Base-by-base conservation (phyloP, 2,797 vertebrate genomes). In the Agapornis canus region DNA sequence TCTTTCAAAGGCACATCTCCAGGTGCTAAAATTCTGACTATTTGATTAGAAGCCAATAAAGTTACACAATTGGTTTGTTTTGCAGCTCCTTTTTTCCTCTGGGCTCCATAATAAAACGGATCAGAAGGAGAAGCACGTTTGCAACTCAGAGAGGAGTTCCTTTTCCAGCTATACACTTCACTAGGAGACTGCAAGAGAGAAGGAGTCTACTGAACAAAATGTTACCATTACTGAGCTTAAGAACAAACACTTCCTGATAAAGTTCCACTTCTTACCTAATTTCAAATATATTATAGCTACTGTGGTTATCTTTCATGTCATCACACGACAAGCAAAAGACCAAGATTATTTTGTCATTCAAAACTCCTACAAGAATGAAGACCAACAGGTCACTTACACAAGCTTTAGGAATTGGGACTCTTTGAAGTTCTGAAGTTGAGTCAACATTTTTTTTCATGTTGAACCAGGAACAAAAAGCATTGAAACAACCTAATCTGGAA, bases 121-220 rank as follows among this genome's bases (percentile, higher is more conserved):
- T 98, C 98, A 42, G 96, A 92, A 61, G 95, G 70, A 42, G 81
- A 86, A 45, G 92, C 89, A 32, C 32, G 96, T 82, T 96, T 93
- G 32, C 35, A 94, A 11, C 97, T 97, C 59, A 99, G 95, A 54
- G 98, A 94, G 1, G 97, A 97, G 6, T 95, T 96, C 94, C 99
- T 98, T 91, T 97, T 98, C 96, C 99, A 99, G 97, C 98, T 99
- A 96, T 99, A 99, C 51, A 99, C 98, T 97, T 99, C 99, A 92
- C 98, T 99, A 59, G 99, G 98, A 57, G 99, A 99, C 99, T 99
- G 95, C n/a, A 85, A 78, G 64, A 88, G 52, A 95, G 15, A 86
- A 71, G 6, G 13, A 89, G 4, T 45, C 18, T n/a, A 57, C 20
- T 82, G 57, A 91, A 71, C 26, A 90, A 69, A 87, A 61, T 0